These are phyloP conservation scores for Drosophila suboccidentalis DNA, from an alignment of 2,888 invertebrate species.

Conservation along the genomic window DNA sequence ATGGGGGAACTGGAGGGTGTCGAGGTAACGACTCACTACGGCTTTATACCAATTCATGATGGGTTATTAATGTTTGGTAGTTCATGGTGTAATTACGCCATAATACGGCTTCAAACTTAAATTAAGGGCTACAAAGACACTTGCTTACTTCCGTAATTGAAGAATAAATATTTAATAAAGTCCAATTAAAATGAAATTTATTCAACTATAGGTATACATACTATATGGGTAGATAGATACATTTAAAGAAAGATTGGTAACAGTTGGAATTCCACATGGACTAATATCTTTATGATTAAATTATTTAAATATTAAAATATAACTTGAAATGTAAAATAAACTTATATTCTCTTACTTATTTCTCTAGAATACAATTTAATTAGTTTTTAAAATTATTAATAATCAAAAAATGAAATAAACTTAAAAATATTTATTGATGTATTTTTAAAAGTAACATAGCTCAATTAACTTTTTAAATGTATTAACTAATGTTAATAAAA, in stretches of 20 bases:
- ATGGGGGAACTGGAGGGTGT: background rate
- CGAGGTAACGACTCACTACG: background rate
- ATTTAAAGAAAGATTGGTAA: background rate
- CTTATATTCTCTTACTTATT: too few relatives aligned
- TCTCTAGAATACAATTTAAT: too few relatives aligned
- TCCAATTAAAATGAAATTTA: background rate
- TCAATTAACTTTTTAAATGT: too few relatives aligned
- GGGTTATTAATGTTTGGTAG: conserved; percentile 59
- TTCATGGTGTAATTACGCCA: conserved; percentile 48
- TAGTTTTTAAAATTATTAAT: too few relatives aligned
- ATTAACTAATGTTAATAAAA: background rate
- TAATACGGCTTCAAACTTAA: conserved; percentile 18
- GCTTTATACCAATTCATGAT: conserved; percentile 25
- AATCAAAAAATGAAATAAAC: too few relatives aligned
- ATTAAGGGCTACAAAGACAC: conserved; percentile 2
- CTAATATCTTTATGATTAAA: too few relatives aligned
- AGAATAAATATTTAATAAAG: conserved; percentile 34
- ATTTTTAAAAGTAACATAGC: too few relatives aligned
- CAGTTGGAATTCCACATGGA: background rate
- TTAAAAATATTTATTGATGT: too few relatives aligned
- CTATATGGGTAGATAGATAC: background rate
- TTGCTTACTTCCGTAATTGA: conserved; percentile 19
- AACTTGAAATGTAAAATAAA: too few relatives aligned
- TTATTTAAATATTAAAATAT: too few relatives aligned
- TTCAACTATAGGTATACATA: background rate